Evolutionary conservation across 2,113 vertebrate species (phyloP), one percentile per base, ranked within the genome.

Genomic region (Serinus canaria): DNA sequence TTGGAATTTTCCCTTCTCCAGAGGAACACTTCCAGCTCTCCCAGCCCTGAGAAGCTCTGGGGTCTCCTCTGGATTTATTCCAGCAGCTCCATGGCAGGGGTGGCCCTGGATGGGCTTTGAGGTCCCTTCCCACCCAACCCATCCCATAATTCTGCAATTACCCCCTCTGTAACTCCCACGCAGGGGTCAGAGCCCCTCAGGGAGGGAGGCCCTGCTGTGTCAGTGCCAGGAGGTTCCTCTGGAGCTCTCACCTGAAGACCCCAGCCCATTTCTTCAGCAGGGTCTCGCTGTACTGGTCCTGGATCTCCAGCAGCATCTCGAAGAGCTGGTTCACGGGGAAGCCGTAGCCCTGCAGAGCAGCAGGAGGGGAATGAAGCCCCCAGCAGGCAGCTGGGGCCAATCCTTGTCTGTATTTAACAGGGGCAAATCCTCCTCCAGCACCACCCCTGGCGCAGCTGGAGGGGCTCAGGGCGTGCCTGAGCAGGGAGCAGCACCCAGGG

Each of bases 251-350:
- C 99, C 99, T 99, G 98, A 99, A 99, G 75, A 99, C 98, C 47
- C 98, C 81, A 8, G 98, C 98, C 99, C 99, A 99, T 28, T 98
- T 99, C 98, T 99, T 99, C 46, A 99, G 98, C 87, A 99, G 97
- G 79, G 99, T 99, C 96, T 99, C 99, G 43, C 99, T 98, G 30
- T 99, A 99, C 76, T 99, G 99, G 67, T 99, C 99, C 90, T 99
- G 98, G 97, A 99, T 98, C 97, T 99, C 99, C 97, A 99, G 95
- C 52, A 99, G 97, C 99, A 99, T 98, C 97, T 99, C 99, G 35
- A 99, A 99, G 81, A 99, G 98, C 90, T 99, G 99, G 53, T 98
- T 99, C 86, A 99, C 99, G 0, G 98, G 99, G 97, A 99, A 99
- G 8, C 99, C 99, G 1, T 99, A 99, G 39, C 99, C 99, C 99